Evolutionary conservation across 64 coral and sea anemone genomes (phyloP).

Genomic region (Actinia tenebrosa): DNA sequence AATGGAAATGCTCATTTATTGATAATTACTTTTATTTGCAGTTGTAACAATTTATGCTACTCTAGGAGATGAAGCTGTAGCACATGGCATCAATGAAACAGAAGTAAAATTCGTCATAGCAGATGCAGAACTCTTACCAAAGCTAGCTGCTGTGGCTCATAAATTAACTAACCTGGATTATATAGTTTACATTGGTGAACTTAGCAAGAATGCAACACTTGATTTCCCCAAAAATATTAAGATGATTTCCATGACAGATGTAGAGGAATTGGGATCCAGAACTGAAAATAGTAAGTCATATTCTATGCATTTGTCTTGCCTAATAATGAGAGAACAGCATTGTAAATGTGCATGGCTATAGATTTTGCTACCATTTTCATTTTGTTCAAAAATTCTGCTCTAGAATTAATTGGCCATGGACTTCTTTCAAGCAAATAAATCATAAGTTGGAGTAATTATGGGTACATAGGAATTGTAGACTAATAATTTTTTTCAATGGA

Average conservation of each 20-base stretch:
- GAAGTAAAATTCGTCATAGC: conserved; percentile 92
- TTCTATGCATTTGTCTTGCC: no score
- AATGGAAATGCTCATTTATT: not conserved
- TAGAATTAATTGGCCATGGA: no score
- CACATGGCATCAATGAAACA: conserved; percentile 87
- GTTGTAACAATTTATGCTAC: conserved; percentile 96
- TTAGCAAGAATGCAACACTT: conserved; percentile 46
- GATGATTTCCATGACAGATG: conserved; percentile 73
- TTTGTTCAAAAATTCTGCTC: no score
- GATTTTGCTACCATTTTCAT: no score
- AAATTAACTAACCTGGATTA: conserved; percentile 65
- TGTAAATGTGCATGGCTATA: no score
- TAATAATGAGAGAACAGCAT: no score
- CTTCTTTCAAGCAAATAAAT: no score
- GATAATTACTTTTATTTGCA: conserved; percentile 12
- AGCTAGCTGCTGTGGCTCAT: conserved; percentile 45
- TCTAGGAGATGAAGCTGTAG: conserved; percentile 87
- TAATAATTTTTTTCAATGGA: no score
- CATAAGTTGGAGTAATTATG: no score
- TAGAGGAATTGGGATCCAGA: conserved; percentile 84
- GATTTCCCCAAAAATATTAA: conserved; percentile 73
- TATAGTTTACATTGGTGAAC: conserved; percentile 87
- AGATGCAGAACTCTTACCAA: conserved; percentile 66
- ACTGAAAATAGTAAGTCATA: conserved; percentile 68
- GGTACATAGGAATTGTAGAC: no score